Evolutionary conservation across 1,140 invertebrate genomes (phyloP), one percentile per base, ranked within the genome.

Genomic region (Drosophila biarmipes): DNA sequence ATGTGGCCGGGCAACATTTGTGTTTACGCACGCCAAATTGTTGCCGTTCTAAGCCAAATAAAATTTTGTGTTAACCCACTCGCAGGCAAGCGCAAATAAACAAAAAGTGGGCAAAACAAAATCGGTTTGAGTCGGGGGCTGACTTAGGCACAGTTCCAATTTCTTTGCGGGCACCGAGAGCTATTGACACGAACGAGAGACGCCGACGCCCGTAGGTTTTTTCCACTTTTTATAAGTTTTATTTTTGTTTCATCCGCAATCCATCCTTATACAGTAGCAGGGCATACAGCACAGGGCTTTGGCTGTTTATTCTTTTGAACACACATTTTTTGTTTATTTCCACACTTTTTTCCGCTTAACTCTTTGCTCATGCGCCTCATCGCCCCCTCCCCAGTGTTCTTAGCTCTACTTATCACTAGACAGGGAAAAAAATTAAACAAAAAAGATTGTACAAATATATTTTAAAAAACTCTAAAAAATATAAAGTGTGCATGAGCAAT

Each of bases 271-370:
- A 68, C 63, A 40, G 62, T 69, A 69, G 66, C 51, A 19, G 19
- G 63, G 40, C 40, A 68, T 56, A 37, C 48, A 56, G 66, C 42
- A 27, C 12, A 27, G 35, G 38, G 63, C 66, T 69, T 68, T 48
- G 63, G 21, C 64, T 82, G 80, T 84, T 82, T 82, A 78, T 81
- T 74, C 69, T 81, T 80, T 81, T 58, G 49, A 58, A 63, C 66
- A 64, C 37, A 63, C 24, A 24, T 24, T 27, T 59, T 81, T 81
- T 87, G 69, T 86, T 86, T 85, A 85, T 87, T 87, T 81, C 75
- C 46, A 67, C 78, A 61, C 62, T 64, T 81, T 71, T 72, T 57
- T 72, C 46, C 35, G 56, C 63, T 67, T 74, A 67, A 75, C 81
- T 87, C 81, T 81, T 87, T 86, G 66, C 66, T 69, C 64, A 69